phyloP scores from a whole-genome alignment of 2,888 invertebrate genomes.

The Itoplectis maculator region DNA sequence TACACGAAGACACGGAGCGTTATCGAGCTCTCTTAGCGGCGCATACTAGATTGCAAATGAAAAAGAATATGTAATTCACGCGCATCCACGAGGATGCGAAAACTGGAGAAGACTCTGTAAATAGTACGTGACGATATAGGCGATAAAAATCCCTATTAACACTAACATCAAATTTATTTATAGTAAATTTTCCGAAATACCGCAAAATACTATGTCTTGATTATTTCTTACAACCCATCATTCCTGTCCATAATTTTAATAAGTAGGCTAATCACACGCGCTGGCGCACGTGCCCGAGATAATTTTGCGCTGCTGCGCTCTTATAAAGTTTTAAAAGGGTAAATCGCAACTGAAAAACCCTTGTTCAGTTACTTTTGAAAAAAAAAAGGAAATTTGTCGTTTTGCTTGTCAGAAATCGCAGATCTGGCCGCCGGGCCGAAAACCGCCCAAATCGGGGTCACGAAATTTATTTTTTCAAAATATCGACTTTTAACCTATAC shows the following conservation, averaged over 20 bases:
- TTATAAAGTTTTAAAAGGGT: too few species aligned
- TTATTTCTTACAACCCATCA: slow-evolving; percentile 41
- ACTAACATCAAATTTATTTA: slow-evolving; percentile 82
- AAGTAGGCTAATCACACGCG: too few species aligned
- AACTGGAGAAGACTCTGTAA: slow-evolving; percentile 79
- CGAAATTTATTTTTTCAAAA: too few species aligned
- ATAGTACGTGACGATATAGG: slow-evolving; percentile 80
- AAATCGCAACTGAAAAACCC: too few species aligned
- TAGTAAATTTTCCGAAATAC: slow-evolving; percentile 82
- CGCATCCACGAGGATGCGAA: slow-evolving; percentile 35
- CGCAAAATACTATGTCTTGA: slow-evolving; percentile 45
- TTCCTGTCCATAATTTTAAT: background rate
- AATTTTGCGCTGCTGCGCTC: too few species aligned
- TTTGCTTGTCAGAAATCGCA: too few species aligned
- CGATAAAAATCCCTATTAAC: slow-evolving; percentile 78
- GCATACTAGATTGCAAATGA: slow-evolving; percentile 43
- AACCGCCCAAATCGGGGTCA: too few species aligned
- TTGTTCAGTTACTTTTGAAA: too few species aligned
- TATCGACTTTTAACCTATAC: too few species aligned
- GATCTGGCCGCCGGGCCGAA: too few species aligned
- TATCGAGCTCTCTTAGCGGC: slow-evolving; percentile 59
- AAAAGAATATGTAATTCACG: slow-evolving; percentile 39
- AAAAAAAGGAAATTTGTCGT: too few species aligned
- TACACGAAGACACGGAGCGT: slow-evolving; percentile 38
- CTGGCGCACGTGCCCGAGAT: too few species aligned